Percentiles rank a stretch among this genome's conserved stretches.
These are phyloP conservation scores for Fregata magnificens DNA, from an alignment of 2,113 vertebrate genomes.

Conservation along the genomic window DNA sequence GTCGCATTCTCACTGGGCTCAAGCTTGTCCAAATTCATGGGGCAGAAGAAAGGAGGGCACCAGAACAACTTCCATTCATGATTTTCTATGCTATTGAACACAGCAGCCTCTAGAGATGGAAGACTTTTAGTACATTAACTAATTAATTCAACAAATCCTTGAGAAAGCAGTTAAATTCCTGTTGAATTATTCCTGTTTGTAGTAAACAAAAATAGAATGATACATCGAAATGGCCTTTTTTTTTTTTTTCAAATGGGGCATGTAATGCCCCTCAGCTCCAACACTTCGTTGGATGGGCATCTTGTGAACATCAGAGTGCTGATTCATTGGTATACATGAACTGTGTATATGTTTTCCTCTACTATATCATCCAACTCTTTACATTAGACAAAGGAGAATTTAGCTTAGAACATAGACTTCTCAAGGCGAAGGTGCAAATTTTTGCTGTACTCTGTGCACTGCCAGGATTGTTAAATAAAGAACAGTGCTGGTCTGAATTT, in stretches of 20 bases:
- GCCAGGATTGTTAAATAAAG: background rate
- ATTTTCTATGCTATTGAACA: background rate
- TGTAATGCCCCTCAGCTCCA: background rate
- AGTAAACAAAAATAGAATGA: background rate
- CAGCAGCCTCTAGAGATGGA: background rate
- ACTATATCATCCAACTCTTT: background rate
- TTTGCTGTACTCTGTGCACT: background rate
- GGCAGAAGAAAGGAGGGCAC: background rate
- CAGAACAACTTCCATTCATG: background rate
- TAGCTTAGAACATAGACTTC: background rate
- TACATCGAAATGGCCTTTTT: background rate
- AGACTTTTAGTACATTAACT: background rate
- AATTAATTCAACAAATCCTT: background rate
- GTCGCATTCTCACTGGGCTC: background rate
- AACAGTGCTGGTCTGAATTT: background rate
- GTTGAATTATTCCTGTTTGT: background rate
- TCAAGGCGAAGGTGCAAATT: background rate
- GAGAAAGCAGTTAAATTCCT: background rate
- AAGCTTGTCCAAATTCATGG: background rate
- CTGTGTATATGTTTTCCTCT: background rate
- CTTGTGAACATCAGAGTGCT: background rate
- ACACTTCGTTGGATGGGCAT: background rate
- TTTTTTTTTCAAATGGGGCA: background rate
- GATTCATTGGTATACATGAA: background rate
- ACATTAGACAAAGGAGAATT: background rate